Conservation (phyloP, 2,888 invertebrate species). For the Polydrusus tereticollis region DNA sequence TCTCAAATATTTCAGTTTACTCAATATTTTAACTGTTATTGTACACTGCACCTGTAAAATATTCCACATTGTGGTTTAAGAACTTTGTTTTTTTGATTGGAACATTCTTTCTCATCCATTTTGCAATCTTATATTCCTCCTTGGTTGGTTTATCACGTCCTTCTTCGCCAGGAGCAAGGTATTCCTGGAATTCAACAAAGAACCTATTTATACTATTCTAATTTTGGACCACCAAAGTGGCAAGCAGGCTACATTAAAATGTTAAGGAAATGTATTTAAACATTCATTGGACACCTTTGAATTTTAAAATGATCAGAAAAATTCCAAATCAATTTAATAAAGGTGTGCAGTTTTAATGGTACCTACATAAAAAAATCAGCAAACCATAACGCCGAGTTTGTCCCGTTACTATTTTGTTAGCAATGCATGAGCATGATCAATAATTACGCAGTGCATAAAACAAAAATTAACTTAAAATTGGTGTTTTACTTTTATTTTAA, state of each 20-base stretch:
- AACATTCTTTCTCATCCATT: conserved; percentile 94
- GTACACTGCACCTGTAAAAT: conserved; percentile 83
- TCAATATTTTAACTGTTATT: not conserved
- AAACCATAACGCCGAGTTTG: not conserved
- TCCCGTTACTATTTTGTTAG: not conserved
- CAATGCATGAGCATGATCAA: not conserved
- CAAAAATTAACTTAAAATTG: conserved; percentile 4
- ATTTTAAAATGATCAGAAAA: not conserved
- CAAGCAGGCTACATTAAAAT: not conserved
- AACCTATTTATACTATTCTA: conserved; percentile 41
- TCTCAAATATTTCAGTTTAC: too few relatives aligned
- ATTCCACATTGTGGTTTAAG: conserved; percentile 95
- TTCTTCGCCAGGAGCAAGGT: conserved; percentile 67
- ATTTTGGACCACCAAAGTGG: conserved; percentile 13
- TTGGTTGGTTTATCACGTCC: conserved; percentile 83
- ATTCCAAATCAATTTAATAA: not conserved
- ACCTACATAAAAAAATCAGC: not conserved
- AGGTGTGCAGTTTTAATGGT: not conserved
- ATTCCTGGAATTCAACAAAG: conserved; percentile 63
- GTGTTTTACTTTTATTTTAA: not conserved
- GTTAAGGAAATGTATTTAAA: not conserved
- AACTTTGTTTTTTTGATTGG: conserved; percentile 97
- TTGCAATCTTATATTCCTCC: conserved; percentile 93
- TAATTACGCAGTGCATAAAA: conserved; percentile 1
- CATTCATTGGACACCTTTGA: not conserved